Base-by-base conservation (phyloP, 2,113 vertebrate genomes). In the Rhea pennata region DNA sequence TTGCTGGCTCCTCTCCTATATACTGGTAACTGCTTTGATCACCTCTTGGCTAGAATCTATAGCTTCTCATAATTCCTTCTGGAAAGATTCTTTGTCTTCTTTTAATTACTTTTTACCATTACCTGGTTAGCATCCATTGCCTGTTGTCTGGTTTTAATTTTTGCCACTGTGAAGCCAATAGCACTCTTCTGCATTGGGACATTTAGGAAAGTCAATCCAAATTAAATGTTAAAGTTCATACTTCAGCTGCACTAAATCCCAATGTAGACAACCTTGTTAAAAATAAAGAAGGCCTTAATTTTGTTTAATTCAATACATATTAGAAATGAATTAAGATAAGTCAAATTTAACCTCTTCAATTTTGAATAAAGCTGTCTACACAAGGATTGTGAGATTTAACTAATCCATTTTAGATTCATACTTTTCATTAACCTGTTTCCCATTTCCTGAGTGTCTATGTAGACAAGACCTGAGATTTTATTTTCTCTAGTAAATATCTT, bases 51-150 rank as follows among this genome's bases (percentile, higher is more conserved):
- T 80, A 96, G 84, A 85, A 92, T 88, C 80, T 94, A 54, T 94
- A 64, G 40, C 76, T 94, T 89, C 75, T 95, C 88, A 75, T 97
- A 94, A 87, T 94, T 96, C 75, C 77, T 96, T 96, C 88, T 90
- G 90, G 96, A 93, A 96, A 93, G 81, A 91, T 87, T 89, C 74
- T 96, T 96, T 96, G 64, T 90, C 85, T 95, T 91, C 72, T 75
- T 96, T 95, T 97, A 93, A 97, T 96, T 96, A 96, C 89, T 93
- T 96, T 96, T 96, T 93, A 83, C 89, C 76, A 88, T 66, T 92
- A 88, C 46, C 76, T 96, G 90, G 92, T 92, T 87, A 66, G 14
- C 54, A 92, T 96, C 93, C 96, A 87, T 76, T 87, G 77, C 39
- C 58, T 73, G 81, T 95, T 96, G 84, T 89, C 88, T 94, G 82